Base-by-base conservation (phyloP, 2,797 vertebrate species). In the Sebastes ruberrimus region DNA sequence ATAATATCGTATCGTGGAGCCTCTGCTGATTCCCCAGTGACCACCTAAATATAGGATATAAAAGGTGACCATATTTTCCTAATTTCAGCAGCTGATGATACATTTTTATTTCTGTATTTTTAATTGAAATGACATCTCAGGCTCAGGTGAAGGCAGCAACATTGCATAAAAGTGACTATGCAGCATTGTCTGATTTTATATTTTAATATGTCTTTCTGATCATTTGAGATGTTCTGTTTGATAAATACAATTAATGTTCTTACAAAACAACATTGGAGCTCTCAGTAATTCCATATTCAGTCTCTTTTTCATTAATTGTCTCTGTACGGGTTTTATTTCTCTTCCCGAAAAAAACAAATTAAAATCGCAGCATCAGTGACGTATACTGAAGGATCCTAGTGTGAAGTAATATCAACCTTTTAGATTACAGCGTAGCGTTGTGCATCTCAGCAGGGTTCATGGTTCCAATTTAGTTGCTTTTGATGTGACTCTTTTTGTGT, bases 401-500 rank as follows among this genome's bases (percentile, higher is more conserved):
- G 62, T 83, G 76, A 89, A 82, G 80, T 88, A 74, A 92, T 91
- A 89, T 87, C 76, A 76, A 80, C 88, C 87, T 84, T 89, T 92
- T 53, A 86, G 81, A 88, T 90, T 79, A 89, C 56, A 67, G 72
- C 81, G 81, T 67, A 71, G 88, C 90, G 84, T 87, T 91, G 90
- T 92, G 82, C 32, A 23, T 82, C 92, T 81, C 92, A 80, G 89
- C 86, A 86, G 90, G 91, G 88, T 76, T 91, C 80, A 22, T 71
- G 82, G 63, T 93, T 91, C 89, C 87, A 93, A 88, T 94, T 90
- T 90, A 89, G 88, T 64, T 74, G 90, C 90, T 91, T 94, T 93
- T 92, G 85, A 93, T 91, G 90, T 88, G 87, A 83, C 85, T 92
- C 81, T 90, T 91, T 91, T 89, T 89, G 71, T 91, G 84, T 83